Evolutionary conservation across 23 tunicate genomes (phyloP), one percentile per base, ranked within the genome.

Genomic region (Oikopleura vanhoeffeni): DNA sequence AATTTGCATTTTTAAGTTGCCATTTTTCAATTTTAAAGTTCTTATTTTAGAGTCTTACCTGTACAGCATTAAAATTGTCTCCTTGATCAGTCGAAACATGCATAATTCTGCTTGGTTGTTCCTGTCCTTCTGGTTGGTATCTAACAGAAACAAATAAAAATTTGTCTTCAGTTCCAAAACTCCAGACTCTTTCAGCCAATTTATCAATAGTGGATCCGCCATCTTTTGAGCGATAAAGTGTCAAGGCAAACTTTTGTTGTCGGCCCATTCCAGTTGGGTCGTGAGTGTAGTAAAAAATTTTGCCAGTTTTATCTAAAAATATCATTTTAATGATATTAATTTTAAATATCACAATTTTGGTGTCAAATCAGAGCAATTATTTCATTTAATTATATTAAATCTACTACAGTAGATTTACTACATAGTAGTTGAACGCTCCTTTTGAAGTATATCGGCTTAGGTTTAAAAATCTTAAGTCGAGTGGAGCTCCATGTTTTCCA

Each of bases 61-160:
- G 98, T 3, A 93, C 98, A 1, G 98, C 94, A 58, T 88, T 60
- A 89, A 91, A 94, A 0, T 85, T 41, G 76, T 88, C 64, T 0
- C 98, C 98, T 41, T 87, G 84, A 57, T 90, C 90, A 40, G 91
- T 94, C 39, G 98, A 94, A 4, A 94, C 91, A 41, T 94, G 91
- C 88, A 94, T 67, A 41, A 94, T 91, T 42, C 98, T 41, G 57
- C 95, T 86, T 33, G 88, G 88, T 39, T 90, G 88, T 41, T 85
- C 86, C 91, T 94, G 76, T 4, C 92, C 88, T 83, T 89, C 92
- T 83, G 86, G 85, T 39, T 57, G 71, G 76, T 86, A 92, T 84
- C 90, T 87, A 40, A 89, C 86, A 24, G 97, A 92, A 30, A 87
- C 57, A 83, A 89, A 89, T 0, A 92, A 76, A 76, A 87, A 92